phyloP scores from a whole-genome alignment of 2,113 vertebrate genomes.

The Glareola pratincola region DNA sequence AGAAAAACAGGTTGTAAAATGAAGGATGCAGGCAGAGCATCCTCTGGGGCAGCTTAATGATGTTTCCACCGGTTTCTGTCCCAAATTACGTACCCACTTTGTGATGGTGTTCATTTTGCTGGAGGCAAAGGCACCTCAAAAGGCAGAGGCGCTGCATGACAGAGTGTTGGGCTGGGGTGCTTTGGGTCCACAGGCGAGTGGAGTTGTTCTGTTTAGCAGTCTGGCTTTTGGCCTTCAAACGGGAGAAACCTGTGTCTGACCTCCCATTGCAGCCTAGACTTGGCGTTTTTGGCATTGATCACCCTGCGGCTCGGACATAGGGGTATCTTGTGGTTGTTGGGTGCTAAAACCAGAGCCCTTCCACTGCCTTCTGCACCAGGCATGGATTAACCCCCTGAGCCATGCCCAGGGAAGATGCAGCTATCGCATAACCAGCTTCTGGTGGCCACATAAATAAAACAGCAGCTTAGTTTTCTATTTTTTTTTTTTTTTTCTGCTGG shows the following conservation, averaged over 20 bases:
- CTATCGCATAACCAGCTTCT: background rate
- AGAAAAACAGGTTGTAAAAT: background rate
- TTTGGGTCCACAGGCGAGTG: background rate
- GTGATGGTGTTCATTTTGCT: background rate
- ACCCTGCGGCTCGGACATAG: background rate
- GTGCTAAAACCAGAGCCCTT: background rate
- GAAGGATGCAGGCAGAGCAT: background rate
- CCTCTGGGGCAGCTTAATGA: background rate
- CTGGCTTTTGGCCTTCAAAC: background rate
- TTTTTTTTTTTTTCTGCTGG: background rate
- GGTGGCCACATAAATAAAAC: background rate
- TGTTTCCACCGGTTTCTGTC: background rate
- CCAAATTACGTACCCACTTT: accelerated
- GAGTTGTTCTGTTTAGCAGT: background rate
- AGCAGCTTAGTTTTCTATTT: background rate
- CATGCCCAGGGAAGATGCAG: background rate
- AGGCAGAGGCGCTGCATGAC: background rate
- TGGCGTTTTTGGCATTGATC: background rate
- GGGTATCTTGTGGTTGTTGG: background rate
- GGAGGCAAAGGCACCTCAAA: background rate
- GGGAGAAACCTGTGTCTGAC: background rate
- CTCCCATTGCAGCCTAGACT: background rate
- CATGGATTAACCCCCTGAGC: background rate
- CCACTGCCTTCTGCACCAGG: background rate
- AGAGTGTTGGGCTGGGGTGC: background rate